phyloP scores from a whole-genome alignment of 2,888 invertebrate species.

The Linyphia triangularis region DNA sequence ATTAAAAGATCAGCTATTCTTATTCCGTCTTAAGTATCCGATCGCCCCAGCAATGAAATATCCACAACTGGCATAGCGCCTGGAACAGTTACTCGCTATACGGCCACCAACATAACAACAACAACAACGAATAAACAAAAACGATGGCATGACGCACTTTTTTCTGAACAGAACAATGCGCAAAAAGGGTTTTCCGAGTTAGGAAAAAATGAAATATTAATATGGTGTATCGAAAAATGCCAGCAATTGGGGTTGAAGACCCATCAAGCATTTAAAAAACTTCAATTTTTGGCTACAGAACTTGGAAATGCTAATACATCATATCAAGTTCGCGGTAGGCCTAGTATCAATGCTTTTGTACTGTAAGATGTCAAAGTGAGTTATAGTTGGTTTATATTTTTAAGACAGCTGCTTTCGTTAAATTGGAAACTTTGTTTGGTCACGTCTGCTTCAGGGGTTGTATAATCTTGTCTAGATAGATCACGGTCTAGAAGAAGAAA shows the following conservation, averaged over 20 bases:
- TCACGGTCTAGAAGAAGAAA: too few species aligned
- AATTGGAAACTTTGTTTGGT: too few species aligned
- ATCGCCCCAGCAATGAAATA: not conserved
- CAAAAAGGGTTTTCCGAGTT: not conserved
- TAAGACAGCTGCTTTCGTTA: not conserved
- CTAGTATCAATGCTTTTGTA: not conserved
- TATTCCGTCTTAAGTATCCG: not conserved
- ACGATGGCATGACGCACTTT: not conserved
- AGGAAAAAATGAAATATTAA: constrained; percentile 48
- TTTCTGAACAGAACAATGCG: not conserved
- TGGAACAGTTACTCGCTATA: not conserved
- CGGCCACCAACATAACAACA: not conserved
- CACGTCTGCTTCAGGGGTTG: too few species aligned
- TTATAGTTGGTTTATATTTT: not conserved
- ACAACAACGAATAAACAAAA: not conserved
- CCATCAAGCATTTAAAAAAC: constrained; percentile 22
- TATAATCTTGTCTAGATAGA: too few species aligned
- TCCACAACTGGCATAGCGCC: not conserved
- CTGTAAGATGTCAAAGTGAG: not conserved
- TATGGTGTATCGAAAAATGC: constrained; percentile 27
- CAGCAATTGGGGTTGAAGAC: constrained; percentile 47
- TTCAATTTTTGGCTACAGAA: constrained; percentile 15
- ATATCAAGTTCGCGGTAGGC: not conserved
- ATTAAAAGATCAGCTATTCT: not conserved
- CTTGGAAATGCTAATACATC: not conserved